A percentile compares a stretch with the other conserved stretches of the same genome.
Evolutionary conservation across 2,797 vertebrate species (phyloP).

Genomic region (Periparus ater): DNA sequence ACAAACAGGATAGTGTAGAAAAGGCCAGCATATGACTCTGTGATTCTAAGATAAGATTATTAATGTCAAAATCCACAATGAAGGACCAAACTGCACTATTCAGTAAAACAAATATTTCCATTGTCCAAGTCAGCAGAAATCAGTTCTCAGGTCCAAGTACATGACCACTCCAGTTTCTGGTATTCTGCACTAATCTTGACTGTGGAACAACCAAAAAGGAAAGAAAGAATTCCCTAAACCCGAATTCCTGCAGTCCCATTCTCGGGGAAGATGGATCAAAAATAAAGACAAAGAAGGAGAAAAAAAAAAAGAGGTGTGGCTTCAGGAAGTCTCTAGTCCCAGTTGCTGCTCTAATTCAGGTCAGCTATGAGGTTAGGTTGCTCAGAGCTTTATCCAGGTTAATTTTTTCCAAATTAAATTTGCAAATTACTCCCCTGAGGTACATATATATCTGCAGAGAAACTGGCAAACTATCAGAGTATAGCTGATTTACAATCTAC

Average conservation of each 20-base stretch:
- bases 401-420: background rate
- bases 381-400: background rate
- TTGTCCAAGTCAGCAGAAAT: background rate
- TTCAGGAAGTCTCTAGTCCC: background rate
- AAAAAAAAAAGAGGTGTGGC: rapidly evolving
- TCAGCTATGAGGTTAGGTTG: background rate
- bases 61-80: background rate
- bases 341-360: background rate
- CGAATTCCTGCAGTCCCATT: background rate
- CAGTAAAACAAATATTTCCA: background rate
- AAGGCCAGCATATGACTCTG: background rate
- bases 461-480: background rate
- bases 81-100: background rate
- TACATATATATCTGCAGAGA: background rate
- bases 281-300: background rate
- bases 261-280: background rate
- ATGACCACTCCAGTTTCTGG: background rate
- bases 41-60: background rate
- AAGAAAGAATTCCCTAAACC: background rate
- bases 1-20: background rate
- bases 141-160: background rate
- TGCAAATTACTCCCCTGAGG: background rate
- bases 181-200: background rate
- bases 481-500: background rate
- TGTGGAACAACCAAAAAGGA: background rate